A percentile compares a stretch with the other conserved stretches of the same genome.
These are phyloP conservation scores for Pantherophis alleghaniensis DNA, from an alignment of 2,797 vertebrate genomes.

Conservation along the genomic window DNA sequence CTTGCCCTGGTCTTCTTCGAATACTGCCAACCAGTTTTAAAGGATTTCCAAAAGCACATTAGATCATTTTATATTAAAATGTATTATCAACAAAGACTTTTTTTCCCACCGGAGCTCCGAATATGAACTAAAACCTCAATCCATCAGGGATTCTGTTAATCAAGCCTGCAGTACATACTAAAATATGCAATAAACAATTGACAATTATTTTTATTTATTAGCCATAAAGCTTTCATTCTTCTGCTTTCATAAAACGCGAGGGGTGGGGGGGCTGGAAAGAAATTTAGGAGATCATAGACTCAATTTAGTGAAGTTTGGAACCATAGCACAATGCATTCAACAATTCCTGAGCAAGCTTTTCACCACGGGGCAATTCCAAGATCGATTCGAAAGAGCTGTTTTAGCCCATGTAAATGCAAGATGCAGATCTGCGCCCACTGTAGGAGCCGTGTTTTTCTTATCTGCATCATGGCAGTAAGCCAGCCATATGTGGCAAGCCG, in stretches of 20 bases:
- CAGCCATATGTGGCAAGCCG: neutral
- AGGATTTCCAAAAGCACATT: neutral
- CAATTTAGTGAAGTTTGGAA: neutral
- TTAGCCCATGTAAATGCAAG: neutral
- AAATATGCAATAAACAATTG: neutral
- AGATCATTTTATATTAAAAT: neutral
- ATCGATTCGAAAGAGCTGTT: neutral
- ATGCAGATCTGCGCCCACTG: neutral
- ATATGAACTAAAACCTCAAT: neutral
- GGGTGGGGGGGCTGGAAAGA: neutral
- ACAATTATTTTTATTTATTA: neutral
- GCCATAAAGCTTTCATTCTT: neutral
- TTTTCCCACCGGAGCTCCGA: neutral
- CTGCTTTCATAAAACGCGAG: neutral
- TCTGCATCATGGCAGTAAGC: neutral
- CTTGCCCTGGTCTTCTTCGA: no score
- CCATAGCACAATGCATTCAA: neutral
- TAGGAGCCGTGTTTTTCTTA: neutral
- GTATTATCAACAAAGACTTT: neutral
- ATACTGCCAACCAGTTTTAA: neutral
- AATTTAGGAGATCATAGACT: neutral
- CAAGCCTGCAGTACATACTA: neutral
- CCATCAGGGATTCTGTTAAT: neutral
- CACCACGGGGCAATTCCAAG: neutral
- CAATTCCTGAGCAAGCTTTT: neutral